These are phyloP conservation scores for Meloidogyne chitwoodi DNA, from an alignment of 1,140 invertebrate species.

Conservation along the genomic window DNA sequence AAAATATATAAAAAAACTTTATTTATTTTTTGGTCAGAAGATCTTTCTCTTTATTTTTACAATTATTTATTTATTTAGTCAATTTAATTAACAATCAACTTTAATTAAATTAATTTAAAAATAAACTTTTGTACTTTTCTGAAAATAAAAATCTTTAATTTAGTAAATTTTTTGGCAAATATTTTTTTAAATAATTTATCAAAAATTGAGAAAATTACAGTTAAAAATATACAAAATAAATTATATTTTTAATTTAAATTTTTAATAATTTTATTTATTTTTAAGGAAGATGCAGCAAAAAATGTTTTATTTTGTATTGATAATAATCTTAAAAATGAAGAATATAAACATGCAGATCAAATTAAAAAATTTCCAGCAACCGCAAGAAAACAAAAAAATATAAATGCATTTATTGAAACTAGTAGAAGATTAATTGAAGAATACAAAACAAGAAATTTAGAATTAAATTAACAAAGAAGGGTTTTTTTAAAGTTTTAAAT, in stretches of 20 bases:
- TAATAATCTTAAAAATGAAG: slow-evolving; percentile 1
- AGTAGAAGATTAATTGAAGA: background rate
- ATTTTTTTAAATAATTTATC: background rate
- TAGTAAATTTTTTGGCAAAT: background rate
- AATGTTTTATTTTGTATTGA: slow-evolving; percentile 28
- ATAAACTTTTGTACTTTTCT: no score
- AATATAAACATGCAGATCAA: slow-evolving; percentile 18
- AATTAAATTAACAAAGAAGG: background rate
- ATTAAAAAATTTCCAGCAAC: slow-evolving; percentile 10
- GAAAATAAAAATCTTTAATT: no score
- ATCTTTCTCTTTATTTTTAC: background rate
- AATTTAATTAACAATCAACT: background rate
- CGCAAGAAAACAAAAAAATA: slow-evolving; percentile 15
- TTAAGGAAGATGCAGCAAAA: slow-evolving; percentile 18
- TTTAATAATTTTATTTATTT: background rate
- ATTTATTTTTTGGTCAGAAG: background rate
- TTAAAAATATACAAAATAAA: no score
- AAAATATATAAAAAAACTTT: background rate
- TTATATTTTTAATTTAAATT: background rate
- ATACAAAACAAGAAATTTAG: background rate
- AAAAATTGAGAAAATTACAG: no score
- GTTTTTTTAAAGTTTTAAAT: no score
- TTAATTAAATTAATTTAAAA: background rate
- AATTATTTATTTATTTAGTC: no score
- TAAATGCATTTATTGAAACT: slow-evolving; percentile 6